Evolutionary conservation across 2,888 invertebrate genomes (phyloP).

Genomic region (Netelia virgata): DNA sequence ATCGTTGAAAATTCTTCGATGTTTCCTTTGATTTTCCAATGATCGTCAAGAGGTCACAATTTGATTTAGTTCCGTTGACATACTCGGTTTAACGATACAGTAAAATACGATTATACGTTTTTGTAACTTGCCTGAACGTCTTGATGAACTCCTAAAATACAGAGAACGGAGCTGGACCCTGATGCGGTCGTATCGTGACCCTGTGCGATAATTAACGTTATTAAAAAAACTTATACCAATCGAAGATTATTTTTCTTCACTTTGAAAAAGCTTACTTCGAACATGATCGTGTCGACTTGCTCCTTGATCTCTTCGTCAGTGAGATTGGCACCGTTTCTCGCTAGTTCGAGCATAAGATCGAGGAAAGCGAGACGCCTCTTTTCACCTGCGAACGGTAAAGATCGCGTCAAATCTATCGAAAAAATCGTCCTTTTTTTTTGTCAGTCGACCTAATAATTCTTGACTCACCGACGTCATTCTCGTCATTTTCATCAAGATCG

Average conservation of each 20-base stretch:
- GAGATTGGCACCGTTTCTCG: constrained; percentile 90
- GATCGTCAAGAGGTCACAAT: neutral
- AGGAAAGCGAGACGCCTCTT: constrained; percentile 95
- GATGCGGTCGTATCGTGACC: constrained; percentile 94
- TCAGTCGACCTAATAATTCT: neutral
- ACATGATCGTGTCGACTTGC: constrained; percentile 95
- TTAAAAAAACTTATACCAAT: constrained; percentile 15
- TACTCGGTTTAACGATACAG: neutral
- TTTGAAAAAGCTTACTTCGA: constrained; percentile 87
- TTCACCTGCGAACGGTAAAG: constrained; percentile 85
- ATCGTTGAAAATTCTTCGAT: neutral
- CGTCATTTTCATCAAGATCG: constrained; percentile 86
- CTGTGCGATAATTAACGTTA: constrained; percentile 80
- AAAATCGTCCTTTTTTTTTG: constrained; percentile 6
- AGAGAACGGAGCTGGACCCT: constrained; percentile 93
- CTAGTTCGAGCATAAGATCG: constrained; percentile 93
- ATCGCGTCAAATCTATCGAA: neutral
- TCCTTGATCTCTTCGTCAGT: constrained; percentile 93
- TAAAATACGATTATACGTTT: neutral
- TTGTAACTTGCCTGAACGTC: constrained; percentile 87
- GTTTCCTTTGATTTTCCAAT: constrained; percentile 22
- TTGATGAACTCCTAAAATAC: constrained; percentile 91
- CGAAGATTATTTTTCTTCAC: neutral
- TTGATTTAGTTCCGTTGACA: neutral
- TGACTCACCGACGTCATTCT: constrained; percentile 84